These are phyloP conservation scores for Acrocephalus kingi DNA, from an alignment of 2,113 vertebrate species.

Conservation along the genomic window DNA sequence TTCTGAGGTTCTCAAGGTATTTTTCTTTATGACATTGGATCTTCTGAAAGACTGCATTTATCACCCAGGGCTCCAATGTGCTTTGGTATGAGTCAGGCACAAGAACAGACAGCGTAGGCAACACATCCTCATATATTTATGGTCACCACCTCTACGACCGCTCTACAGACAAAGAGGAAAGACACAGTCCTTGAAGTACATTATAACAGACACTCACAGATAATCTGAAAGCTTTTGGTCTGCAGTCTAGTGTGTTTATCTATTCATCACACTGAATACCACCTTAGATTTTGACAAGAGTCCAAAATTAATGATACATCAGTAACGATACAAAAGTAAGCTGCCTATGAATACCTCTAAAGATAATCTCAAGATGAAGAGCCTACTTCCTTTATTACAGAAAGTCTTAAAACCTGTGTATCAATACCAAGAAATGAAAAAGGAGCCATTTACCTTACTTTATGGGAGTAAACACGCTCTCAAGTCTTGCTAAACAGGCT, in stretches of 20 bases:
- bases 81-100: not conserved
- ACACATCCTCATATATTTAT: not conserved
- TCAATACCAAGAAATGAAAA: not conserved
- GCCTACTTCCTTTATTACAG: not conserved
- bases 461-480: not conserved
- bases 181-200: not conserved
- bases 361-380: not conserved
- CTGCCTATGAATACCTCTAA: not conserved
- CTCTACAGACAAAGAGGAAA: not conserved
- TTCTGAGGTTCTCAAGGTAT: not conserved
- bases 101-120: not conserved
- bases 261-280: not conserved
- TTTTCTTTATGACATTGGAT: not conserved
- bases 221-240: not conserved
- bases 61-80: not conserved
- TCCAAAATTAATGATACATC: not conserved
- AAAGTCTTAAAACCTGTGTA: not conserved
- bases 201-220: not conserved
- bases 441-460: not conserved
- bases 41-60: not conserved
- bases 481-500: not conserved
- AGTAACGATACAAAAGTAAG: not conserved
- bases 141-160: rapidly evolving
- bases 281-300: not conserved
- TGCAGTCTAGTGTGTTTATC: not conserved